These are phyloP conservation scores for Orchestes rusci DNA, from an alignment of 2,888 invertebrate species.

Conservation along the genomic window DNA sequence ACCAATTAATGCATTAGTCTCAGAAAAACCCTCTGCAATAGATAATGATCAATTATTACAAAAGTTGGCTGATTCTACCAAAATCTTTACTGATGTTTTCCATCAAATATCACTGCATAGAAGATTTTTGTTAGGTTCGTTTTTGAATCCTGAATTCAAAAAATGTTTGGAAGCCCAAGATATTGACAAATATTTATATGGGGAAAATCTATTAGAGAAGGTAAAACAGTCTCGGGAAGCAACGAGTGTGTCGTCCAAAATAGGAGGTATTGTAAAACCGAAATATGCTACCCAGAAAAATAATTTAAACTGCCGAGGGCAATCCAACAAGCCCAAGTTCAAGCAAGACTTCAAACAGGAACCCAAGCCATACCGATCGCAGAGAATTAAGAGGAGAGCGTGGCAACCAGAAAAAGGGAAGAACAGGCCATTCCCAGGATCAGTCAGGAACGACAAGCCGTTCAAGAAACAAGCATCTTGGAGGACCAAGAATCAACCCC, in stretches of 20 bases:
- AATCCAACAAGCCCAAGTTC: conserved; percentile 6
- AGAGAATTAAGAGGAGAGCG: conserved; percentile 1
- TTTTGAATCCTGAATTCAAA: conserved; percentile 8
- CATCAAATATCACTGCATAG: conserved; percentile 10
- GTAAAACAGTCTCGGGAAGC: conserved; percentile 6
- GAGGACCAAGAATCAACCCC: background rate
- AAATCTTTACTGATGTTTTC: background rate
- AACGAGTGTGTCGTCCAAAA: conserved; percentile 3
- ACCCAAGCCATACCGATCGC: conserved; percentile 2
- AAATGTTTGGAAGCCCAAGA: conserved; percentile 6
- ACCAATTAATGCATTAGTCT: conserved; percentile 1
- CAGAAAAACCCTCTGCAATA: background rate
- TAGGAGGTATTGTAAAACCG: conserved; percentile 7
- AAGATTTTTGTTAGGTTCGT: conserved; percentile 6
- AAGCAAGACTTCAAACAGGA: conserved; percentile 8
- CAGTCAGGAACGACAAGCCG: conserved; percentile 3
- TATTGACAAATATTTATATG: conserved; percentile 8
- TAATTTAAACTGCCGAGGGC: conserved; percentile 6
- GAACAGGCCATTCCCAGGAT: conserved; percentile 3
- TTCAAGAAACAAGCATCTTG: conserved; percentile 6
- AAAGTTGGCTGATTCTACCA: background rate
- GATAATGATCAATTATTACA: background rate
- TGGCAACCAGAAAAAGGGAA: conserved; percentile 7
- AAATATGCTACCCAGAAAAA: conserved; percentile 4
- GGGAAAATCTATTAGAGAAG: conserved; percentile 8